Percentiles rank a stretch among this genome's conserved stretches.
Evolutionary conservation across 2,888 invertebrate species (phyloP).

Genomic region (Thymelicus lineola): DNA sequence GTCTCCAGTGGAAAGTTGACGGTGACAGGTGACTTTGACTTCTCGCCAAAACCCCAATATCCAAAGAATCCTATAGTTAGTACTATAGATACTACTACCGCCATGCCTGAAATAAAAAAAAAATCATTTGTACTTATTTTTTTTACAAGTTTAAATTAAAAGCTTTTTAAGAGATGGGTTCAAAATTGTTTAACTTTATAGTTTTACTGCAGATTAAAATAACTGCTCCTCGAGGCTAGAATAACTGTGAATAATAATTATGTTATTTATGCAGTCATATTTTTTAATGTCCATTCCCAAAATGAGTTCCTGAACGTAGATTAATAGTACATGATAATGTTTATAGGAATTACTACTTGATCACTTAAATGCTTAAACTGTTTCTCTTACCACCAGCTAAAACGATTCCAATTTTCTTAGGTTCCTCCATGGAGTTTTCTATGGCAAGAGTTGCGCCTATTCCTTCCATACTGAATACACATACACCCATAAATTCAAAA

Average conservation of each 20-base stretch:
- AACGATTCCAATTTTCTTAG: constrained; percentile 54
- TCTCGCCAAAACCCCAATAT: constrained; percentile 60
- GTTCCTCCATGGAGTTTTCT: constrained; percentile 62
- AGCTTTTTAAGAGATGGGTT: too few relatives aligned
- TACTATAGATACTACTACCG: constrained; percentile 51
- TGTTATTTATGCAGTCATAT: too few relatives aligned
- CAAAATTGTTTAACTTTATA: too few relatives aligned
- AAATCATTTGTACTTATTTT: background rate
- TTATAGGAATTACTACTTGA: background rate
- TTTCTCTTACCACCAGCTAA: constrained; percentile 51
- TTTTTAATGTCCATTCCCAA: too few relatives aligned
- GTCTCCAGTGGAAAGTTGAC: constrained; percentile 55
- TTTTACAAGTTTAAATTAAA: too few relatives aligned
- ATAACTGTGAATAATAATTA: too few relatives aligned
- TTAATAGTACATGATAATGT: too few relatives aligned
- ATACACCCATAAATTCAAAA: constrained; percentile 75
- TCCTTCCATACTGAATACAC: constrained; percentile 80
- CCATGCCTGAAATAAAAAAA: constrained; percentile 51
- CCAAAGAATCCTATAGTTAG: constrained; percentile 59
- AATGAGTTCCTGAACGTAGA: too few relatives aligned
- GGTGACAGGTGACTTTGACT: constrained; percentile 56
- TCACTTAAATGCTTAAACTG: background rate
- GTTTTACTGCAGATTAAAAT: too few relatives aligned
- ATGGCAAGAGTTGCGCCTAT: constrained; percentile 58
- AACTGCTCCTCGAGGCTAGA: too few relatives aligned